Evolutionary conservation across 2,113 vertebrate genomes (phyloP).

Genomic region (Upupa epops): DNA sequence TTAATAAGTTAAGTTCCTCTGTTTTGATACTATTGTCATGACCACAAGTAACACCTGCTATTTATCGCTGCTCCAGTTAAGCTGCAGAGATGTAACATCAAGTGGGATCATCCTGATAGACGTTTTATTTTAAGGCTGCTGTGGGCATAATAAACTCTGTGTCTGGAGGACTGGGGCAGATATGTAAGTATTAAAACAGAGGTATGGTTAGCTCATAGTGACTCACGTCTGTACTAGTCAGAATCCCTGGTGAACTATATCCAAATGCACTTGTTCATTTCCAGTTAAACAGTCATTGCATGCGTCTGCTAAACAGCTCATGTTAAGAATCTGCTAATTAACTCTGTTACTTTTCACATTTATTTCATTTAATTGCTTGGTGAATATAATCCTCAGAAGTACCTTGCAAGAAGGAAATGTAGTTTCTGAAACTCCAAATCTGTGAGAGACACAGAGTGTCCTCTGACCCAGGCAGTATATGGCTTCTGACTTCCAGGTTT

Average conservation of each 20-base stretch:
- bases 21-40: background rate
- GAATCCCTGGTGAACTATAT: background rate
- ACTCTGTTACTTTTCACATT: background rate
- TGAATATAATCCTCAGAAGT: background rate
- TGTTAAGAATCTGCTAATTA: constrained; percentile 15
- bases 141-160: background rate
- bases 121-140: background rate
- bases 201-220: background rate
- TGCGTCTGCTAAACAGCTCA: background rate
- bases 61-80: background rate
- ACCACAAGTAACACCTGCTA: background rate
- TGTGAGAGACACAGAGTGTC: background rate
- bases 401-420: background rate
- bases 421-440: background rate
- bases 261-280: background rate
- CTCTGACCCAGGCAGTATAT: background rate
- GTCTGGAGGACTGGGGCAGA: background rate
- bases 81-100: background rate
- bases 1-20: background rate
- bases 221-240: constrained; percentile 17
- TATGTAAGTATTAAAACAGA: background rate
- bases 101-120: background rate
- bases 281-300: background rate
- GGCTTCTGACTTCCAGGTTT: background rate
- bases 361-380: background rate